phyloP scores from a whole-genome alignment of 2,113 vertebrate genomes.

The Gallinago media region DNA sequence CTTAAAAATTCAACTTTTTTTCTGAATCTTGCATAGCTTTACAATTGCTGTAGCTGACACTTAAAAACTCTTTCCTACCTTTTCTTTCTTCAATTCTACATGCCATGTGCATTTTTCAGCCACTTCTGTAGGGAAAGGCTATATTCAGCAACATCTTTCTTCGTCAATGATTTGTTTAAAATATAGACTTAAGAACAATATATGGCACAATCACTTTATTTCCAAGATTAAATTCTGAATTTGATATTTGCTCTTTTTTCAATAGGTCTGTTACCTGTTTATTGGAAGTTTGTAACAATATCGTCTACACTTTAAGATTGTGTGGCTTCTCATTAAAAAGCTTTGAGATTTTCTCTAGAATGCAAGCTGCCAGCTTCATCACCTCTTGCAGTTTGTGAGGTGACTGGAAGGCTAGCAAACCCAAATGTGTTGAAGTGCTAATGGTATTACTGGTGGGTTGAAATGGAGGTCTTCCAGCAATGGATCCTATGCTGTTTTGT shows the following conservation, averaged over 20 bases:
- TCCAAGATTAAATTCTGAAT: neutral
- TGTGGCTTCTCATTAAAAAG: neutral
- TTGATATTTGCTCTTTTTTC: neutral
- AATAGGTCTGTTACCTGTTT: accelerated
- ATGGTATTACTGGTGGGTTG: neutral
- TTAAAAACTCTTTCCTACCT: neutral
- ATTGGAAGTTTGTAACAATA: neutral
- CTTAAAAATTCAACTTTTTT: neutral
- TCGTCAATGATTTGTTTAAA: neutral
- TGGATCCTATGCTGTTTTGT: neutral
- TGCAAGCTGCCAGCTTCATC: neutral
- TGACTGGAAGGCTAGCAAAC: neutral
- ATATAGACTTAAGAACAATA: neutral
- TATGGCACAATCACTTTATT: neutral
- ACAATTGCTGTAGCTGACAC: neutral
- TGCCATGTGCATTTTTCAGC: neutral
- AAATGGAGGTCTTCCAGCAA: neutral
- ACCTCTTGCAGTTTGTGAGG: neutral
- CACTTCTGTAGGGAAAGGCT: neutral
- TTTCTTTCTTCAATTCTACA: neutral
- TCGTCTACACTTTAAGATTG: accelerated
- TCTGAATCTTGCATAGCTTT: neutral
- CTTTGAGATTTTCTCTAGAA: neutral
- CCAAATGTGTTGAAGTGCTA: neutral
- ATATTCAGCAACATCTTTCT: neutral